Evolutionary conservation across 2,113 vertebrate species (phyloP).

Genomic region (Heteronetta atricapilla): DNA sequence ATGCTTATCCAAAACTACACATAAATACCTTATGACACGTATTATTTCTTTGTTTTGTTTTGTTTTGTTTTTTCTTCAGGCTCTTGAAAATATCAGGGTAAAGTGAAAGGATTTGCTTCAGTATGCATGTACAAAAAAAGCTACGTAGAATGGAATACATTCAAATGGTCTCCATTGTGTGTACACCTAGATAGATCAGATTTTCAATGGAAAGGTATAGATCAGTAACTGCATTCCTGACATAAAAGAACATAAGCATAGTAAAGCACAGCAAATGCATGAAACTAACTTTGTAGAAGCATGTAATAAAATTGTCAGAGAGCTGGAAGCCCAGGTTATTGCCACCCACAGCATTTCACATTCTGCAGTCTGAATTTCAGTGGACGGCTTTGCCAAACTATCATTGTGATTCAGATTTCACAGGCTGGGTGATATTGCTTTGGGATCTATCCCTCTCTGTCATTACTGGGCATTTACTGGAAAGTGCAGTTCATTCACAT

Average conservation of each 20-base stretch:
- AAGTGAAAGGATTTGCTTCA: neutral
- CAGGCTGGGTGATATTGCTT: neutral
- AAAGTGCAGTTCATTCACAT: neutral
- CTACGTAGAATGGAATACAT: neutral
- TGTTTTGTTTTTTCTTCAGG: neutral
- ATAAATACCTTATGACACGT: neutral
- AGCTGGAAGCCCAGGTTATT: neutral
- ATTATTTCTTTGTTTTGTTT: neutral
- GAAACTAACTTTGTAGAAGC: neutral
- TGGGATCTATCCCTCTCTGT: neutral
- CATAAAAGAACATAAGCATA: neutral
- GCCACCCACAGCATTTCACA: neutral
- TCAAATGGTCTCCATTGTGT: neutral
- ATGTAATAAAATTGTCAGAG: neutral
- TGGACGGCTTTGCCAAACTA: neutral
- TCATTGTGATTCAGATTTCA: neutral
- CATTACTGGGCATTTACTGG: no score
- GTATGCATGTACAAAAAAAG: neutral
- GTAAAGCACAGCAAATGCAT: neutral
- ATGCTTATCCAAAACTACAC: neutral
- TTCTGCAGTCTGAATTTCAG: neutral
- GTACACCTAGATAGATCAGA: neutral
- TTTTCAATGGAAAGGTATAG: neutral
- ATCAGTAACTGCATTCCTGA: neutral
- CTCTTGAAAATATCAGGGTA: neutral